These are phyloP conservation scores for Sphenopsis melanotis DNA, from an alignment of 2,797 vertebrate species.

Conservation along the genomic window DNA sequence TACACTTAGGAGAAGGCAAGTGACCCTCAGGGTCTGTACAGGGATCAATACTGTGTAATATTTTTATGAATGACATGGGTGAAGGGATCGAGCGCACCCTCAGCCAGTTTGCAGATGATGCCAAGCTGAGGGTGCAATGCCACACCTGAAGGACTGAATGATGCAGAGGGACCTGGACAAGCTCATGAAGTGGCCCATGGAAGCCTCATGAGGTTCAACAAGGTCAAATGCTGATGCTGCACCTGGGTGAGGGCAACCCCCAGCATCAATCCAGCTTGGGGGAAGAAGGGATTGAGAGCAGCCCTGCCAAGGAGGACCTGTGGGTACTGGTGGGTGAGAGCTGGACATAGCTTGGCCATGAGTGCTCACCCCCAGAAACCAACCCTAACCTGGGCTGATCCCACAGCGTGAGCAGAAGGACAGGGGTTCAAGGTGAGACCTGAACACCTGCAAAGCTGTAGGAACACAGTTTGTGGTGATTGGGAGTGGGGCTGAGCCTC, in stretches of 20 bases:
- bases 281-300: not conserved
- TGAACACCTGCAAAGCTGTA: not conserved
- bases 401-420: not conserved
- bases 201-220: not conserved
- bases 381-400: not conserved
- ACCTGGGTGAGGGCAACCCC: not conserved
- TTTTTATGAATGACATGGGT: not conserved
- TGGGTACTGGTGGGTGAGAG: not conserved
- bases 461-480: not conserved
- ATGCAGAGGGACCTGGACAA: not conserved
- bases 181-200: not conserved
- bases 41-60: not conserved
- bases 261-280: not conserved
- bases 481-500: not conserved
- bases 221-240: not conserved
- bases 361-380: not conserved
- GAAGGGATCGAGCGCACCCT: not conserved
- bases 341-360: not conserved
- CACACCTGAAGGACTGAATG: not conserved
- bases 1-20: not conserved
- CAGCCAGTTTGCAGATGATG: not conserved
- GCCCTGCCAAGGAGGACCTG: not conserved
- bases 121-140: not conserved
- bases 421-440: not conserved
- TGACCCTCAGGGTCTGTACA: not conserved